A percentile compares a stretch with the other conserved stretches of the same genome.
Evolutionary conservation across 2,797 vertebrate species (phyloP).

Genomic region (Taeniopygia guttata): DNA sequence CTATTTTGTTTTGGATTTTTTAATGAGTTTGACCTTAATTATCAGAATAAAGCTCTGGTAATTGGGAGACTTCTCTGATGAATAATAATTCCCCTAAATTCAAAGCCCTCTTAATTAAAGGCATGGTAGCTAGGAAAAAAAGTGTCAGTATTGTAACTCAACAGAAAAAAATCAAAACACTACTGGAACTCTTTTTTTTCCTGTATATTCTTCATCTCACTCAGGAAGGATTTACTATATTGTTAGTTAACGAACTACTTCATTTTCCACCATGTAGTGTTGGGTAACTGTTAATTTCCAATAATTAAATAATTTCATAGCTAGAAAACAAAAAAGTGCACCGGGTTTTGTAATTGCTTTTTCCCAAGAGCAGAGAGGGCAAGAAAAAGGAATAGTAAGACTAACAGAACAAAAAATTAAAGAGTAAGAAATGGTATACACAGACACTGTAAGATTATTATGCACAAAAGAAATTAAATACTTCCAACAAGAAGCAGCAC

Average conservation of each 20-base stretch:
- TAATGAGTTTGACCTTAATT: slow-evolving; percentile 5
- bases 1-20: not conserved
- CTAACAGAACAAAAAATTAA: not conserved
- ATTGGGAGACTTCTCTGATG: not conserved
- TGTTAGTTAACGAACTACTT: not conserved
- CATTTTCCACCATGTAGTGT: not conserved
- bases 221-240: not conserved
- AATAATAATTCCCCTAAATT: not conserved
- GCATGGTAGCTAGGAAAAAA: not conserved
- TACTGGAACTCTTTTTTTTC: not conserved
- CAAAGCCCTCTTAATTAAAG: not conserved
- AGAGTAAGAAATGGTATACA: not conserved
- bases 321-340: not conserved
- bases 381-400: not conserved
- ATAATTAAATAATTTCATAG: not conserved
- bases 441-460: not conserved
- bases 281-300: not conserved
- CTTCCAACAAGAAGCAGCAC: not conserved
- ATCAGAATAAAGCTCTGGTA: not conserved
- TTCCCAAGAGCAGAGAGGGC: not conserved
- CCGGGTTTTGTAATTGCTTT: not conserved
- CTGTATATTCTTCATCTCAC: not conserved
- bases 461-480: not conserved
- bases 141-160: not conserved
- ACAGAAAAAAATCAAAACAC: not conserved